Evolutionary conservation across 2,888 invertebrate genomes (phyloP).

Genomic region (Drosophila pegasa): DNA sequence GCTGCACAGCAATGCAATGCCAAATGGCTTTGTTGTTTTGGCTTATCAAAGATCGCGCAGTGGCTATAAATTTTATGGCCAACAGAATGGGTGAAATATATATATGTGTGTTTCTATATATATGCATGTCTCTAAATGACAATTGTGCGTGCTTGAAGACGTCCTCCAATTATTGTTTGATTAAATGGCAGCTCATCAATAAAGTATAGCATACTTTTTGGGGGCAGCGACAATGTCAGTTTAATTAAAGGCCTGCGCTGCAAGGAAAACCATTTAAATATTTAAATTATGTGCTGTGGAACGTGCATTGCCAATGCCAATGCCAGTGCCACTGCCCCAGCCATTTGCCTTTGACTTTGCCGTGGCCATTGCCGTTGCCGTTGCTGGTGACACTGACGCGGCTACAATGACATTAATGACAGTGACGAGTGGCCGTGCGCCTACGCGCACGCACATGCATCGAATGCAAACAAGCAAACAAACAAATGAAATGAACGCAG

Average conservation of each 20-base stretch:
- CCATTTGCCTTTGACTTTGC: constrained; percentile 2
- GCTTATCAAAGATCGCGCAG: constrained; percentile 51
- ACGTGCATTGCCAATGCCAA: constrained; percentile 32
- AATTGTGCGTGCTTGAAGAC: constrained; percentile 68
- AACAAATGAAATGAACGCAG: constrained; percentile 35
- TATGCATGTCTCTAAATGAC: constrained; percentile 44
- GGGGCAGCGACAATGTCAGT: constrained; percentile 33
- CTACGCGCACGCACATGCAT: constrained; percentile 63
- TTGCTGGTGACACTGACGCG: constrained; percentile 23
- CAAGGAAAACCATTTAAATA: constrained; percentile 67
- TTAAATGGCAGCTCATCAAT: constrained; percentile 55
- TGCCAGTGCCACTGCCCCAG: constrained; percentile 10
- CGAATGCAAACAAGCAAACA: constrained; percentile 53
- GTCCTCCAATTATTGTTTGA: constrained; percentile 53
- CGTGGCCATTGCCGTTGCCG: not conserved
- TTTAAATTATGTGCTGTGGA: constrained; percentile 59
- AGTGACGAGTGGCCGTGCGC: constrained; percentile 68
- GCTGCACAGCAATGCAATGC: constrained; percentile 26
- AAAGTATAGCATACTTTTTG: constrained; percentile 34
- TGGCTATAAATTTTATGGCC: constrained; percentile 43
- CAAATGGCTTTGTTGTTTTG: constrained; percentile 18
- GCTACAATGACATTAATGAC: constrained; percentile 74
- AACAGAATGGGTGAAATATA: constrained; percentile 6
- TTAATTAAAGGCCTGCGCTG: constrained; percentile 62
- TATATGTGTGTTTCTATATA: not conserved